Conservation (phyloP, 1,140 invertebrate species). For the Drosophila nasuta region DNA sequence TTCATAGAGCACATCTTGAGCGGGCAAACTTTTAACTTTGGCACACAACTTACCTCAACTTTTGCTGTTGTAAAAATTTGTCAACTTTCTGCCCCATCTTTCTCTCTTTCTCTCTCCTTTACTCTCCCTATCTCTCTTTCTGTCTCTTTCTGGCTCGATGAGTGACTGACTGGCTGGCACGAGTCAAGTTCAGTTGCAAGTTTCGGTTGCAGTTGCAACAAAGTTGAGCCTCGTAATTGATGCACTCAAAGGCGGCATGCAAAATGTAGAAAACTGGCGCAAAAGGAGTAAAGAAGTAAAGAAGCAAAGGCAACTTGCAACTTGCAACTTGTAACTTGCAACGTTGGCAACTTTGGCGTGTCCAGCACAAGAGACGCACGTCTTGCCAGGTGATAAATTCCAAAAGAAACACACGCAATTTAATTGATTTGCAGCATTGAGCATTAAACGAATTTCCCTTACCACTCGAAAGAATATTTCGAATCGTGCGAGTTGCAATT, state of each 20-base stretch:
- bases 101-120: background rate
- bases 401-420: slow-evolving; percentile 51
- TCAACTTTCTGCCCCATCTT: slow-evolving; percentile 51
- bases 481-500: slow-evolving; percentile 68
- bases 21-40: slow-evolving; percentile 69
- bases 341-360: slow-evolving; percentile 27
- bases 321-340: background rate
- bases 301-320: background rate
- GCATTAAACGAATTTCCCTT: slow-evolving; percentile 53
- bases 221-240: slow-evolving; percentile 62
- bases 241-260: slow-evolving; percentile 58
- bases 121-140: too few species aligned
- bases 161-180: background rate
- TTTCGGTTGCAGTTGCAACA: slow-evolving; percentile 58
- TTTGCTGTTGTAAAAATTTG: slow-evolving; percentile 66
- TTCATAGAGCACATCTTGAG: slow-evolving; percentile 26
- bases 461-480: slow-evolving; percentile 13
- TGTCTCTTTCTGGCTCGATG: background rate
- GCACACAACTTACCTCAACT: slow-evolving; percentile 77
- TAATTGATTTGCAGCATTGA: slow-evolving; percentile 70
- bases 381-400: slow-evolving; percentile 76
- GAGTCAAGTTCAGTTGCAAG: slow-evolving; percentile 45
- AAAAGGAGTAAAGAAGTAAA: background rate
- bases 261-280: slow-evolving; percentile 7
- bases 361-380: slow-evolving; percentile 39